Evolutionary conservation across 2,113 vertebrate genomes (phyloP).

Genomic region (Lepidothrix coronata): DNA sequence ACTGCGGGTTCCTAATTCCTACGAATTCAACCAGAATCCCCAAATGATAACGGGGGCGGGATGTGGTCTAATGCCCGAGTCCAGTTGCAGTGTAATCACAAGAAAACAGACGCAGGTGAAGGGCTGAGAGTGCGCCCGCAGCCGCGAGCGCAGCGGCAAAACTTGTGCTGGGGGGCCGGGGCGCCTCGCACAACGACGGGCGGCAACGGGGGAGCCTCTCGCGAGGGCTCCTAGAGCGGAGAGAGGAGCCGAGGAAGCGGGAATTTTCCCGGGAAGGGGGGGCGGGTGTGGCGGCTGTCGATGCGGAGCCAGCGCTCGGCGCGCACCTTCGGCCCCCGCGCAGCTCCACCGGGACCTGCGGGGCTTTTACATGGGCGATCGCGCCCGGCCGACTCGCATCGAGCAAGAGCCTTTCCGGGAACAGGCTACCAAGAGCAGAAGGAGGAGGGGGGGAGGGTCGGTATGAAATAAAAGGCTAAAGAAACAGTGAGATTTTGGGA

Average conservation of each 20-base stretch:
- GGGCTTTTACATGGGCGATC: neutral
- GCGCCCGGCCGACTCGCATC: neutral
- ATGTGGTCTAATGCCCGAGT: neutral
- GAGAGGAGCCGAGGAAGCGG: neutral
- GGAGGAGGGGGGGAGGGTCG: neutral
- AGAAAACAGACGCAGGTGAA: neutral
- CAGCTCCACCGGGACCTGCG: neutral
- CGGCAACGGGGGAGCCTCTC: neutral
- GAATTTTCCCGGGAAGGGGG: neutral
- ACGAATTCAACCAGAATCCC: neutral
- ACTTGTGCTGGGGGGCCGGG: neutral
- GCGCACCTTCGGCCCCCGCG: neutral
- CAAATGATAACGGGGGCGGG: neutral
- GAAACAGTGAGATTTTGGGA: constrained; percentile 64
- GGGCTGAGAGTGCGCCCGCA: neutral
- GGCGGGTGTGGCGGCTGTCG: neutral
- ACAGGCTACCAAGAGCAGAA: neutral
- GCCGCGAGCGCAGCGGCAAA: neutral
- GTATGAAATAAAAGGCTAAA: constrained; percentile 62
- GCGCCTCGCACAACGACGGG: neutral
- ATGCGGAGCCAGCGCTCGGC: neutral
- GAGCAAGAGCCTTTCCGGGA: constrained; percentile 30
- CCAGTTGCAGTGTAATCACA: neutral
- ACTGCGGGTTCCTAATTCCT: neutral
- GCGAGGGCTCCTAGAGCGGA: neutral